These are phyloP conservation scores for Sciaenops ocellatus DNA, from an alignment of 2,797 vertebrate genomes.

Conservation along the genomic window DNA sequence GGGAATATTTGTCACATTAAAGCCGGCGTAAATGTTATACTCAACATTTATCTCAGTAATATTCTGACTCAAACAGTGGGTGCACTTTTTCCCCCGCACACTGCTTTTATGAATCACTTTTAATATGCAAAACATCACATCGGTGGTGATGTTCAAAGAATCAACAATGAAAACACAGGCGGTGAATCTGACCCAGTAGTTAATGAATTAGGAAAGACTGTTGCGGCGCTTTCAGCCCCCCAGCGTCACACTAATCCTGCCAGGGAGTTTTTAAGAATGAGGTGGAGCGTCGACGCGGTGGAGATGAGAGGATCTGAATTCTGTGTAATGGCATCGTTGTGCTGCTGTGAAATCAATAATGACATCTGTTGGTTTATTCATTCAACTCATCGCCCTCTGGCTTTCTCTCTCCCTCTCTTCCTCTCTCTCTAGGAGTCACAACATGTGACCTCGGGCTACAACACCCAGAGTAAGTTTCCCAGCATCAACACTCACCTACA, in stretches of 20 bases:
- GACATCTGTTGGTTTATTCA: slow-evolving; percentile 77
- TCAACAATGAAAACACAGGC: slow-evolving; percentile 41
- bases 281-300: slow-evolving; percentile 20
- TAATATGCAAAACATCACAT: slow-evolving; percentile 33
- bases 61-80: slow-evolving; percentile 32
- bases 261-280: slow-evolving; percentile 53
- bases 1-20: slow-evolving; percentile 38
- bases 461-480: slow-evolving; percentile 93
- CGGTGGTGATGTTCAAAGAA: slow-evolving; percentile 25
- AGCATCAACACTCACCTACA: slow-evolving; percentile 41
- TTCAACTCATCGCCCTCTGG: slow-evolving; percentile 69
- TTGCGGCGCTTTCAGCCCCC: slow-evolving; percentile 25
- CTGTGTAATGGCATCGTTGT: slow-evolving; percentile 49
- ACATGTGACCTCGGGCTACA: slow-evolving; percentile 94
- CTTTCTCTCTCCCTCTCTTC: slow-evolving; percentile 69
- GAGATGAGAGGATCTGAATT: slow-evolving; percentile 56
- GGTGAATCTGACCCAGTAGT: slow-evolving; percentile 46
- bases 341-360: slow-evolving; percentile 79
- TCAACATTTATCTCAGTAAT: slow-evolving; percentile 30
- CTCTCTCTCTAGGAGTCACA: slow-evolving; percentile 90
- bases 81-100: neutral
- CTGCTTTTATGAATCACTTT: slow-evolving; percentile 45
- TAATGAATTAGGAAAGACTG: slow-evolving; percentile 54
- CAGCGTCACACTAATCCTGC: slow-evolving; percentile 51
- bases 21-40: slow-evolving; percentile 30